These are phyloP conservation scores for Brachionus rotundiformis DNA, from an alignment of 1,140 invertebrate species.

Conservation along the genomic window DNA sequence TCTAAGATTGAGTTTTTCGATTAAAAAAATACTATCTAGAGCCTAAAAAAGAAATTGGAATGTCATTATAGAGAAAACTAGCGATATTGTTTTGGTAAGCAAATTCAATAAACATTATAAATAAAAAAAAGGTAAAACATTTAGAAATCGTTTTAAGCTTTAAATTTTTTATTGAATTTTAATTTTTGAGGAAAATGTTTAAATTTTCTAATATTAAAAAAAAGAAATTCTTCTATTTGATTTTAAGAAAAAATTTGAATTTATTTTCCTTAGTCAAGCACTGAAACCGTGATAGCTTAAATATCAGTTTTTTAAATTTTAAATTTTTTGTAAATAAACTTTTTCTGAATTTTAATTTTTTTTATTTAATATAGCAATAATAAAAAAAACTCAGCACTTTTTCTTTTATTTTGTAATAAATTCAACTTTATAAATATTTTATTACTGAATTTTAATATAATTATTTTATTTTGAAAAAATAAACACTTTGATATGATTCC, in stretches of 20 bases:
- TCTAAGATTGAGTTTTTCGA: neutral
- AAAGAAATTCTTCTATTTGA: neutral
- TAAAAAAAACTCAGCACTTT: neutral
- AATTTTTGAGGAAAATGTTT: neutral
- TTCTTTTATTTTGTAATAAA: conserved; percentile 18
- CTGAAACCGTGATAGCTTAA: neutral
- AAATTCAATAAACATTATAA: conserved; percentile 12
- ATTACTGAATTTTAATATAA: conserved; percentile 17
- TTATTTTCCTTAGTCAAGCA: neutral
- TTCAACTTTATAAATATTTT: conserved; percentile 8
- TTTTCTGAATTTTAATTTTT: conserved; percentile 18
- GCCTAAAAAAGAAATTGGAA: neutral
- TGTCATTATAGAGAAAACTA: neutral
- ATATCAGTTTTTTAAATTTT: neutral
- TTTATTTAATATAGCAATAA: neutral
- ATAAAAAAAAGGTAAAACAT: neutral
- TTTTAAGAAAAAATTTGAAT: neutral
- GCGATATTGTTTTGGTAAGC: neutral
- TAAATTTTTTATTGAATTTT: neutral
- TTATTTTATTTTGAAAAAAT: conserved; percentile 5
- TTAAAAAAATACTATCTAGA: neutral
- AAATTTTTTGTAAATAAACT: neutral
- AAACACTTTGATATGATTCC: conserved; percentile 19
- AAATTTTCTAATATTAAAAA: neutral
- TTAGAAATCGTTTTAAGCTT: neutral